Percentiles rank a stretch among this genome's conserved stretches.
Evolutionary conservation across 1,140 invertebrate species (phyloP).

Genomic region (Drosophila bifasciata): DNA sequence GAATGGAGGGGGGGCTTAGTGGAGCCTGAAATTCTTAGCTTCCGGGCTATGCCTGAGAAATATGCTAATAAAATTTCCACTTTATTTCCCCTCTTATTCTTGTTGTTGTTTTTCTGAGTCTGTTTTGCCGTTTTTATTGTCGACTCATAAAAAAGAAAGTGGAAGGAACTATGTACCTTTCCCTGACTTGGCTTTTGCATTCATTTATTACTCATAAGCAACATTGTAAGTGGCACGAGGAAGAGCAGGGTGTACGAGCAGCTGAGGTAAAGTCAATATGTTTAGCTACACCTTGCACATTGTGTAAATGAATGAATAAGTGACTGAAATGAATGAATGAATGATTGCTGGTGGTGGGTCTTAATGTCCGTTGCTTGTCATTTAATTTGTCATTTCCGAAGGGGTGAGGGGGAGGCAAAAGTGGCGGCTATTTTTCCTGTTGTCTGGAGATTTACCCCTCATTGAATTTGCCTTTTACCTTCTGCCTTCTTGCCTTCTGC

Average conservation of each 20-base stretch:
- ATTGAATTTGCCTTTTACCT: too few species aligned
- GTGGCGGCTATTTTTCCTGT: conserved; percentile 4
- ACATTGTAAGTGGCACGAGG: conserved; percentile 21
- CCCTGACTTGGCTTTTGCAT: neutral
- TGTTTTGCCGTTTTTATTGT: conserved; percentile 17
- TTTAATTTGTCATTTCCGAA: conserved; percentile 54
- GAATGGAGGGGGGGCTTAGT: neutral
- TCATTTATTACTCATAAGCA: conserved; percentile 58
- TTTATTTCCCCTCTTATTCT: neutral
- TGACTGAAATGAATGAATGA: too few species aligned
- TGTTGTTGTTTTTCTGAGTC: neutral
- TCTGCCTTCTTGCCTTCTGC: neutral
- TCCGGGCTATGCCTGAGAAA: neutral
- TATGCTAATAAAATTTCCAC: conserved; percentile 7
- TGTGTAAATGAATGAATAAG: neutral
- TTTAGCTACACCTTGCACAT: conserved; percentile 16
- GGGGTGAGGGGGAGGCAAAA: conserved; percentile 25
- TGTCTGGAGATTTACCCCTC: neutral
- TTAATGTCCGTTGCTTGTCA: conserved; percentile 47
- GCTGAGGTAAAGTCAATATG: conserved; percentile 28
- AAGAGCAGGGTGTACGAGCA: neutral
- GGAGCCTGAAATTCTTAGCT: neutral
- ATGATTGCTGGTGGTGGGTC: neutral
- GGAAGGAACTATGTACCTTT: neutral
- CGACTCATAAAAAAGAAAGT: conserved; percentile 29